Conservation (phyloP, 2,888 invertebrate genomes). For the Apotomis betuletana region DNA sequence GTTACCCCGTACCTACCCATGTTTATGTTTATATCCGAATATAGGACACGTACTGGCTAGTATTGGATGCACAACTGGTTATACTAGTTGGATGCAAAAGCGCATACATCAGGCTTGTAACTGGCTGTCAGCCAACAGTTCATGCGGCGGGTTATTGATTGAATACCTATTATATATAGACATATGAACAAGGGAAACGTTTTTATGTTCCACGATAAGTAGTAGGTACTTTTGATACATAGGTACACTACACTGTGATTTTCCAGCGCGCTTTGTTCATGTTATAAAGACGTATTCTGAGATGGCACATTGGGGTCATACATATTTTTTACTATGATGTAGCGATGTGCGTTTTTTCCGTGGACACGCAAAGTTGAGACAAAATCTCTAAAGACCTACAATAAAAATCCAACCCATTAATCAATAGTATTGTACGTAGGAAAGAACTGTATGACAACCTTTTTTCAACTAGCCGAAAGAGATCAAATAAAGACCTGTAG, state of each 20-base stretch:
- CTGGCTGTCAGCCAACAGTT: constrained; percentile 44
- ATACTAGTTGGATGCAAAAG: constrained; percentile 29
- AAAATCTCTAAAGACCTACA: too few relatives aligned
- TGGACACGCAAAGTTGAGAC: too few relatives aligned
- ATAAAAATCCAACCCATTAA: too few relatives aligned
- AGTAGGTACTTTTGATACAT: neutral
- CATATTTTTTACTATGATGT: too few relatives aligned
- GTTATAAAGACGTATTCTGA: too few relatives aligned
- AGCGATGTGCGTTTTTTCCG: too few relatives aligned
- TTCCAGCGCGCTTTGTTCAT: too few relatives aligned
- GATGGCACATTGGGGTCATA: too few relatives aligned
- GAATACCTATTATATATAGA: constrained; percentile 11
- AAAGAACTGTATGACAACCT: too few relatives aligned
- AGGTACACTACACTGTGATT: neutral
- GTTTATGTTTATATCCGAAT: neutral
- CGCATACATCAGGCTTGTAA: constrained; percentile 36
- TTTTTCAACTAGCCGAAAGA: too few relatives aligned
- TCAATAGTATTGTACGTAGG: too few relatives aligned
- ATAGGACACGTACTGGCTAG: neutral
- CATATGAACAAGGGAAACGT: neutral
- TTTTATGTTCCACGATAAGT: neutral
- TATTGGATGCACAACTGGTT: constrained; percentile 27
- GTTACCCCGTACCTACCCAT: neutral
- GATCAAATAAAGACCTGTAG: too few relatives aligned
- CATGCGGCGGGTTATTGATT: constrained; percentile 40